A percentile compares a stretch with the other conserved stretches of the same genome.
phyloP scores from a whole-genome alignment of 2,113 vertebrate species.

The Forbesichthys papilliferus region DNA sequence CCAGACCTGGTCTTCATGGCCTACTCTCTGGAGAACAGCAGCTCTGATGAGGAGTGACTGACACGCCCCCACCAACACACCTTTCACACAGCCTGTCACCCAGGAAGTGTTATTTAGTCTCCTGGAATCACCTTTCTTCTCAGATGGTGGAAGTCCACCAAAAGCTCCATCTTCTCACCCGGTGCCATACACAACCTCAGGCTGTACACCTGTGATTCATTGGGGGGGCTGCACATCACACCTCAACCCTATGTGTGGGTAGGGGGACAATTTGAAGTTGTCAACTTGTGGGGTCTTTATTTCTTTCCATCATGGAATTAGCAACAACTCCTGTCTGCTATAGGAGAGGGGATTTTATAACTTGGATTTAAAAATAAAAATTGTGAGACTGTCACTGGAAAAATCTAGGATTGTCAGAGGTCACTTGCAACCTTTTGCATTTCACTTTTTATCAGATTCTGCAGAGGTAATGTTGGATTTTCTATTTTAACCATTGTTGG shows the following conservation, averaged over 20 bases:
- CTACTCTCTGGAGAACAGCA: constrained; percentile 91
- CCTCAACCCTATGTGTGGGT: neutral
- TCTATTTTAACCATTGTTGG: too few relatives aligned
- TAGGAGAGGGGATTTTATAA: too few relatives aligned
- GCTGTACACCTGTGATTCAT: constrained; percentile 20
- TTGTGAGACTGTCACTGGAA: too few relatives aligned
- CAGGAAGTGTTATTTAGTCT: neutral
- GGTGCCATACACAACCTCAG: neutral
- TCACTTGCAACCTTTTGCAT: too few relatives aligned
- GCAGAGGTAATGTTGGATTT: too few relatives aligned
- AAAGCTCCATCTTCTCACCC: neutral
- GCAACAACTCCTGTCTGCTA: too few relatives aligned
- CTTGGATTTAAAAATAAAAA: too few relatives aligned
- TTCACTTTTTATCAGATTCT: too few relatives aligned
- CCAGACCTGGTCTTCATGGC: constrained; percentile 95
- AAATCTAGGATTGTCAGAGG: too few relatives aligned
- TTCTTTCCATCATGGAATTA: too few relatives aligned
- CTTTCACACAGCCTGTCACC: neutral
- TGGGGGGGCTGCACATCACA: neutral
- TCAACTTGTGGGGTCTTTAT: constrained; percentile 17
- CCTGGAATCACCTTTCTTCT: neutral
- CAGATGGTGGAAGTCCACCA: too few relatives aligned
- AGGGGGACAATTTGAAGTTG: neutral
- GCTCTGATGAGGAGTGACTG: constrained; percentile 89
- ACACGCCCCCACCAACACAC: constrained; percentile 2